Evolutionary conservation across 2,797 vertebrate species (phyloP), one percentile per base, ranked within the genome.

Genomic region (Myoxocephalus aenaeus): DNA sequence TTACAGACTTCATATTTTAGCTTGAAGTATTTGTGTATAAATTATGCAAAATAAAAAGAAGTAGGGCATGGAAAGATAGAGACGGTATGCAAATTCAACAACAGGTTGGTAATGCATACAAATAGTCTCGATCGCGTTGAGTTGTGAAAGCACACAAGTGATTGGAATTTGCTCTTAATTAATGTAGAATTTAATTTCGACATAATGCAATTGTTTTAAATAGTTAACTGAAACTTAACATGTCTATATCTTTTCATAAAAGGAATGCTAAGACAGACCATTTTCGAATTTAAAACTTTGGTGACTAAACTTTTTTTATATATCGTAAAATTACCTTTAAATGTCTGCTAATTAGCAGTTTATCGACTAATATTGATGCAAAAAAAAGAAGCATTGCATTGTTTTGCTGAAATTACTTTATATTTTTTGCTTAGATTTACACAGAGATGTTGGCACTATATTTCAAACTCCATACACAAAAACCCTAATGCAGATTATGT

Each of bases 51-150:
- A 80, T 76, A 58, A 73, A 29, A 86, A 67, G 4, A 81, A 86
- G 44, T 75, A 80, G 63, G 58, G 38, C 71, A 67, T 5, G 3
- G 29, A 67, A 36, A 74, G 42, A 66, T 61, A 73, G 56, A 72
- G 54, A 70, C 58, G 17, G 57, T 83, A 90, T 90, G 89, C 78
- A 88, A 91, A 93, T 90, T 34, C 68, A 38, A 87, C 92, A 94
- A 93, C 91, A 94, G 86, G 92, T 93, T 91, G 90, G 63, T 36
- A 79, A 83, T 89, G 83, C 86, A 86, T 87, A 86, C 76, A 89
- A 85, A 88, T 83, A n/a, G 58, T 18, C 1, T 17, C 46, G 27
- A 27, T n/a, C 63, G 70, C 18, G 50, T 20, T n/a, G 29, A 75
- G 57, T 34, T 77, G 54, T 50, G 18, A 74, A 65, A 22, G 22